Base-by-base conservation (phyloP, 2,888 invertebrate genomes). In the Diarsia mendica region DNA sequence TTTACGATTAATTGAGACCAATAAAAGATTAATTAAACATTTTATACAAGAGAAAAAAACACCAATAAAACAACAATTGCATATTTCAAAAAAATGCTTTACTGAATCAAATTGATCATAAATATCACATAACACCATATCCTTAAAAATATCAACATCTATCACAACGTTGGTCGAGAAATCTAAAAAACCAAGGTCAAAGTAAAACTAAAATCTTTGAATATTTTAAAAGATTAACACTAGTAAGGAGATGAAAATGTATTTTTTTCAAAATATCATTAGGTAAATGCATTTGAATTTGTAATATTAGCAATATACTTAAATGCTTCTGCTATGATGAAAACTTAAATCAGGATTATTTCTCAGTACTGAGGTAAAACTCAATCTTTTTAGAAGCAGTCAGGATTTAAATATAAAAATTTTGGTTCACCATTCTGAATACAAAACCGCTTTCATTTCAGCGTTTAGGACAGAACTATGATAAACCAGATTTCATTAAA, bases 81-180 rank as follows among this genome's bases (percentile, higher is more conserved):
- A 28, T 80, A 44, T 58, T 68, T n/a, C n/a, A 0, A 53, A 74
- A 58, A 63, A 60, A 70, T 64, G 28, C 33, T 84, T 84, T 70
- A 84, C 58, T 75, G 63, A 48, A 55, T 65, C n/a, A 60, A 60
- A 63, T n/a, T 60, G 60, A 48, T 33, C 51, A 63, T 77, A 76
- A 60, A 67, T 82, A 76, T 82, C 63, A 77, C 55, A 39, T 75
- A 28, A 55, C 67, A 85, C 72, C 68, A 58, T 51, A 72, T 11
- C 63, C 67, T 55, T 85, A 68, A 67, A 70, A 73, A 73, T 78
- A 82, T 75, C 46, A 68, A 75, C 55, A 63, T 67, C 51, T 71
- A 82, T 71, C 73, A 85, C 83, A 85, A 65, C 13, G 18, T 51
- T 18, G 6, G 0, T 44, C n/a, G 46, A 76, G 20, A 60, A 61